phyloP scores from a whole-genome alignment of 2,797 vertebrate species.

The Melanotaenia boesemani region DNA sequence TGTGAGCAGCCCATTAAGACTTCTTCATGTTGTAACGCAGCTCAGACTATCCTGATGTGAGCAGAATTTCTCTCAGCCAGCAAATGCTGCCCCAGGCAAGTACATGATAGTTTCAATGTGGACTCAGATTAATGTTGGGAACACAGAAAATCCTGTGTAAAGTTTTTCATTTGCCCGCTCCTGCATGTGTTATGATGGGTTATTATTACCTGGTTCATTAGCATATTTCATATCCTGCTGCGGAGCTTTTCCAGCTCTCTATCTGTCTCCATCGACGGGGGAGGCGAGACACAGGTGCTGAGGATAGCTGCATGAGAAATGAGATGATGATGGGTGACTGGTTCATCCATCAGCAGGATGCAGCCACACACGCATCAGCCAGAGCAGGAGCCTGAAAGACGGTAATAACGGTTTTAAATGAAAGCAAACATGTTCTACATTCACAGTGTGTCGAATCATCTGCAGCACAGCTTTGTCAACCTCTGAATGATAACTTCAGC shows the following conservation, averaged over 20 bases:
- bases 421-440: slow-evolving; percentile 1
- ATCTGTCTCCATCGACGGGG: slow-evolving; percentile 50
- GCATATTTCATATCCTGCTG: slow-evolving; percentile 79
- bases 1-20: slow-evolving; percentile 5
- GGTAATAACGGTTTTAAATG: slow-evolving; percentile 13
- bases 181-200: slow-evolving; percentile 39
- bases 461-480: slow-evolving; percentile 32
- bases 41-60: not conserved
- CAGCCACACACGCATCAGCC: slow-evolving; percentile 12
- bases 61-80: slow-evolving; percentile 13
- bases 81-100: not conserved
- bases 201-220: slow-evolving; percentile 71
- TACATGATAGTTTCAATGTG: slow-evolving; percentile 18
- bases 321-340: slow-evolving; percentile 1
- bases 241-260: slow-evolving; percentile 38
- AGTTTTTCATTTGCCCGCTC: slow-evolving; percentile 51
- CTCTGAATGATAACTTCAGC: slow-evolving; percentile 24
- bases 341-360: slow-evolving; percentile 35
- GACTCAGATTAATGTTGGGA: slow-evolving; percentile 24
- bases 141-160: slow-evolving; percentile 30
- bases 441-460: slow-evolving; percentile 22
- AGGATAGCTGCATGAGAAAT: slow-evolving; percentile 12
- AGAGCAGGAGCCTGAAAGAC: slow-evolving; percentile 18
- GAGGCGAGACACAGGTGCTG: slow-evolving; percentile 51
- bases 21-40: slow-evolving; percentile 9